phyloP scores from a whole-genome alignment of 2,888 invertebrate genomes.

The Drosophila ezoana region DNA sequence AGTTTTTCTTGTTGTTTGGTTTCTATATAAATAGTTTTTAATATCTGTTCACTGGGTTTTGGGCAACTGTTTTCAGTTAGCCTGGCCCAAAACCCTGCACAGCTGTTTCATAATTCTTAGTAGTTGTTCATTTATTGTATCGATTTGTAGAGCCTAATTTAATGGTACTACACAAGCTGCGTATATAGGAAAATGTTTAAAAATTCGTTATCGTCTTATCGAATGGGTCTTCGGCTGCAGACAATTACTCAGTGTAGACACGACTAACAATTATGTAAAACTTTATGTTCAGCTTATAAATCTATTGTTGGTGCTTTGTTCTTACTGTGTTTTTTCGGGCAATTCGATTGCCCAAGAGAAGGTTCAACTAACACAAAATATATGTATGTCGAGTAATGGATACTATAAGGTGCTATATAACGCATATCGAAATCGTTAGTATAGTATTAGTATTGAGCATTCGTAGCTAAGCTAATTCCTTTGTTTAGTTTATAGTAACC shows the following conservation, averaged over 20 bases:
- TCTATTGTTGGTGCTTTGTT: constrained; percentile 83
- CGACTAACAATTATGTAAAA: constrained; percentile 57
- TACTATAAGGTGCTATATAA: constrained; percentile 18
- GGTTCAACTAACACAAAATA: constrained; percentile 49
- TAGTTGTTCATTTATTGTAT: constrained; percentile 50
- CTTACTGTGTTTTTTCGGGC: constrained; percentile 80
- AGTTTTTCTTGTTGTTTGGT: constrained; percentile 43
- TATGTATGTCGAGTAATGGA: constrained; percentile 23
- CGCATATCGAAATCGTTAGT: constrained; percentile 26
- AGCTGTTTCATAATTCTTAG: constrained; percentile 22
- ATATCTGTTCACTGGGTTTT: constrained; percentile 20
- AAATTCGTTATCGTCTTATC: constrained; percentile 55
- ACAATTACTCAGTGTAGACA: constrained; percentile 38
- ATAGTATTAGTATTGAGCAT: constrained; percentile 32
- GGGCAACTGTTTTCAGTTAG: constrained; percentile 2
- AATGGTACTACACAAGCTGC: constrained; percentile 59
- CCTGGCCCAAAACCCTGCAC: constrained; percentile 20
- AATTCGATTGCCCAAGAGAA: constrained; percentile 73
- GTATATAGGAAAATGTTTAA: constrained; percentile 47
- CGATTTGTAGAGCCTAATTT: constrained; percentile 44
- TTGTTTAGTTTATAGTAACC: constrained; percentile 25
- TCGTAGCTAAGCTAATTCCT: constrained; percentile 41
- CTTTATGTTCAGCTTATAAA: constrained; percentile 64
- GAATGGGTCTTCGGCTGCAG: constrained; percentile 17
- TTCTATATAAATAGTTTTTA: constrained; percentile 39